Percentiles rank a stretch among this genome's conserved stretches.
Conservation (phyloP, 2,888 invertebrate genomes). For the Invenusta paracnida region DNA sequence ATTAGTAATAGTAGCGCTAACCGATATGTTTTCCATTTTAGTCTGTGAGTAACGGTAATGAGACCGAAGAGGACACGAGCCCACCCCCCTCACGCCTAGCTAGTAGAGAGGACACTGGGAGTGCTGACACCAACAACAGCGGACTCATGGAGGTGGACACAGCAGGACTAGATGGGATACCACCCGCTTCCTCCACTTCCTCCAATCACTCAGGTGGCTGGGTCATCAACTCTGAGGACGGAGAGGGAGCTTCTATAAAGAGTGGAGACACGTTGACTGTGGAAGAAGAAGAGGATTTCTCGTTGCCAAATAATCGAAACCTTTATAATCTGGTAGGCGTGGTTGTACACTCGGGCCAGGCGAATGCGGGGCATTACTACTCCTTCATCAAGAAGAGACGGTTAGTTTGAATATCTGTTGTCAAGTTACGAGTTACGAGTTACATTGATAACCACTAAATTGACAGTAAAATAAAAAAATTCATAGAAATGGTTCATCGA, state of each 20-base stretch:
- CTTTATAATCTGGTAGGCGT: conserved; percentile 63
- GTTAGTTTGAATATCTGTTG: conserved; percentile 44
- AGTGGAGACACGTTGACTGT: background rate
- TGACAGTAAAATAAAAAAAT: too few species aligned
- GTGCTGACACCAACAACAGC: too few species aligned
- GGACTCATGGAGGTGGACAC: background rate
- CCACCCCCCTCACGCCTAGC: background rate
- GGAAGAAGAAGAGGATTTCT: background rate
- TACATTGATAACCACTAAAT: too few species aligned
- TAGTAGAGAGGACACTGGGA: background rate
- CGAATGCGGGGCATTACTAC: conserved; percentile 64
- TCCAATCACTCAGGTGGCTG: background rate
- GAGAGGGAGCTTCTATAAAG: background rate
- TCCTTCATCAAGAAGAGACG: conserved; percentile 62
- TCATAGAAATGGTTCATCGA: too few species aligned
- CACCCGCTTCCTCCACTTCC: too few species aligned
- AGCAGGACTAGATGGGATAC: background rate
- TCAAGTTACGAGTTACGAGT: too few species aligned
- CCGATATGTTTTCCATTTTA: too few species aligned
- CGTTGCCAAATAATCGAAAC: background rate
- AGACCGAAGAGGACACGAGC: background rate
- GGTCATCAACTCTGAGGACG: background rate
- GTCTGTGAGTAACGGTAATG: background rate
- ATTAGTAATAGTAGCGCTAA: too few species aligned
- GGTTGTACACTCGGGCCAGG: conserved; percentile 64